These are phyloP conservation scores for Rhodophaea formosa DNA, from an alignment of 2,888 invertebrate species.

Conservation along the genomic window DNA sequence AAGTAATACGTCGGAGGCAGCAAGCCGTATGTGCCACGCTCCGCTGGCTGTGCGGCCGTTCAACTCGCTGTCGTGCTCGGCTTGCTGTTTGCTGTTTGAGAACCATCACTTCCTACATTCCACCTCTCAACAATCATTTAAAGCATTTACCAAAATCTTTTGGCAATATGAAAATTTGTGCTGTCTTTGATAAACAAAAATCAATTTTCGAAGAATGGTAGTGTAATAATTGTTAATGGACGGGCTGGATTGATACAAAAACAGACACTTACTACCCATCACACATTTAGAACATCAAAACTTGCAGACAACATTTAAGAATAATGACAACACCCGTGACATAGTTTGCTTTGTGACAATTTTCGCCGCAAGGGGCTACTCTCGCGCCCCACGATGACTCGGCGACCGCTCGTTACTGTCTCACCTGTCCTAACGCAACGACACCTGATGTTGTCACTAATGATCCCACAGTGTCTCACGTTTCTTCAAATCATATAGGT, in stretches of 20 bases:
- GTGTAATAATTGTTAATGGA: too few species aligned
- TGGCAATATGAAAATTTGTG: too few species aligned
- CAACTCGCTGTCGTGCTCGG: slow-evolving; percentile 67
- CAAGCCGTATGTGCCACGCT: slow-evolving; percentile 64
- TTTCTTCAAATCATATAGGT: slow-evolving; percentile 27
- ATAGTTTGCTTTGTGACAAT: slow-evolving; percentile 73
- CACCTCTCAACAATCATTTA: slow-evolving; percentile 16
- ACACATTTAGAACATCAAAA: neutral
- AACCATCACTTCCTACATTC: slow-evolving; percentile 69
- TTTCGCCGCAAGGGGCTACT: slow-evolving; percentile 69
- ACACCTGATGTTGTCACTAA: slow-evolving; percentile 64
- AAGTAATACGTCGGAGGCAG: slow-evolving; percentile 44
- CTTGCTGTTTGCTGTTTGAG: slow-evolving; percentile 60
- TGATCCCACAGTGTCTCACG: slow-evolving; percentile 52
- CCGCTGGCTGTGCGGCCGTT: slow-evolving; percentile 65
- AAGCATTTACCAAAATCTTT: too few species aligned
- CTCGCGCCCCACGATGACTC: slow-evolving; percentile 66
- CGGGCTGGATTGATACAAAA: too few species aligned
- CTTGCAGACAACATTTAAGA: slow-evolving; percentile 35
- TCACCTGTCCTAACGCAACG: slow-evolving; percentile 57
- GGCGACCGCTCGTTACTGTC: slow-evolving; percentile 76
- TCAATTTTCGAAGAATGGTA: too few species aligned
- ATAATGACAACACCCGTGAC: slow-evolving; percentile 68
- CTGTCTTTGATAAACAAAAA: too few species aligned
- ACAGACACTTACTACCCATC: too few species aligned